Evolutionary conservation across 2,888 invertebrate genomes (phyloP).

Genomic region (Vesta saturnalis): DNA sequence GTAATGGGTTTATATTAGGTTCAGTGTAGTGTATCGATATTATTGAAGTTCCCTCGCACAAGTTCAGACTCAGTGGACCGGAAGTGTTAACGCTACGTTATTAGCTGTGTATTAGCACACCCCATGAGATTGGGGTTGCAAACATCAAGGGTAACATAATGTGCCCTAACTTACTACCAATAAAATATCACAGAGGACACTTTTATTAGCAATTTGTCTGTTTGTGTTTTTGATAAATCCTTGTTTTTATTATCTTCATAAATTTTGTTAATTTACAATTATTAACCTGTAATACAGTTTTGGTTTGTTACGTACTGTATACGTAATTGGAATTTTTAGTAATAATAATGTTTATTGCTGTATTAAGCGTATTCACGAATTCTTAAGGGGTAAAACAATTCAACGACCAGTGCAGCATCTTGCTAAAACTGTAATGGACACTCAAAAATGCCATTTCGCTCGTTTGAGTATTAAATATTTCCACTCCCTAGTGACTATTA

Average conservation of each 20-base stretch:
- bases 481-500: too few species aligned
- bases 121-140: constrained; percentile 56
- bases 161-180: constrained; percentile 37
- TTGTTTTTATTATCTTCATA: constrained; percentile 3
- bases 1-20: constrained; percentile 41
- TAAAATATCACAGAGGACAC: constrained; percentile 37
- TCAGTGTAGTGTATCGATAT: constrained; percentile 40
- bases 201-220: constrained; percentile 47
- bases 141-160: constrained; percentile 47
- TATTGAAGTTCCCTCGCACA: constrained; percentile 37
- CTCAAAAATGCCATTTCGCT: too few species aligned
- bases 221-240: constrained; percentile 27
- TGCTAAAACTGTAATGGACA: too few species aligned
- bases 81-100: constrained; percentile 64
- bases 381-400: too few species aligned
- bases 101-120: constrained; percentile 63
- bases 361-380: too few species aligned
- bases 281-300: too few species aligned
- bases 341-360: too few species aligned
- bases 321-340: too few species aligned
- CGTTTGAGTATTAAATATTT: too few species aligned
- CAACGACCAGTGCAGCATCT: too few species aligned
- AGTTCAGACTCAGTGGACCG: constrained; percentile 58
- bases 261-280: too few species aligned
- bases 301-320: too few species aligned